phyloP scores from a whole-genome alignment of 2,113 vertebrate genomes.

The Cavia aperea region DNA sequence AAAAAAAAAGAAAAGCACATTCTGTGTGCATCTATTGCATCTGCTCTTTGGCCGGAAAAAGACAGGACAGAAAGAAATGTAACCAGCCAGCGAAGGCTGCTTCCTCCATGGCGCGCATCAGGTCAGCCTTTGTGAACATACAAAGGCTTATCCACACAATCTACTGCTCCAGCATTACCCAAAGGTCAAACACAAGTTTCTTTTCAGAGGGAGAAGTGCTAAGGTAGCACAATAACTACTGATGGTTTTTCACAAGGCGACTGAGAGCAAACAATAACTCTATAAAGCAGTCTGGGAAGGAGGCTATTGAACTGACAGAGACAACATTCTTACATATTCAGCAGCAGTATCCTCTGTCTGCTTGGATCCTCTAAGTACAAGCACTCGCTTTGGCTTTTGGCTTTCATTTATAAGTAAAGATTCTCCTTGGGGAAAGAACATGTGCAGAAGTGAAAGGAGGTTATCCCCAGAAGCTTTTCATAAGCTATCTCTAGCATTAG shows the following conservation, averaged over 20 bases:
- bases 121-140: neutral
- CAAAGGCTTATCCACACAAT: neutral
- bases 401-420: neutral
- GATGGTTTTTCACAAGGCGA: neutral
- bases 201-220: neutral
- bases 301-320: neutral
- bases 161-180: neutral
- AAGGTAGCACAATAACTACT: neutral
- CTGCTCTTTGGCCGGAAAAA: neutral
- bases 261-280: neutral
- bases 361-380: neutral
- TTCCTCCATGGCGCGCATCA: neutral
- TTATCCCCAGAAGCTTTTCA: neutral
- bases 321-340: neutral
- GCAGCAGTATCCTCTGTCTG: neutral
- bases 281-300: neutral
- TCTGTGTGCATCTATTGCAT: neutral
- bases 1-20: neutral
- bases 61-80: neutral
- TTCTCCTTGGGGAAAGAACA: neutral
- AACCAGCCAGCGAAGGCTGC: neutral
- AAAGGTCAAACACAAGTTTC: neutral
- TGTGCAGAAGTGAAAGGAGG: neutral
- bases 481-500: neutral
- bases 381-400: neutral